Evolutionary conservation across 2,113 vertebrate genomes (phyloP).

Genomic region (Acrocephalus arundinaceus): DNA sequence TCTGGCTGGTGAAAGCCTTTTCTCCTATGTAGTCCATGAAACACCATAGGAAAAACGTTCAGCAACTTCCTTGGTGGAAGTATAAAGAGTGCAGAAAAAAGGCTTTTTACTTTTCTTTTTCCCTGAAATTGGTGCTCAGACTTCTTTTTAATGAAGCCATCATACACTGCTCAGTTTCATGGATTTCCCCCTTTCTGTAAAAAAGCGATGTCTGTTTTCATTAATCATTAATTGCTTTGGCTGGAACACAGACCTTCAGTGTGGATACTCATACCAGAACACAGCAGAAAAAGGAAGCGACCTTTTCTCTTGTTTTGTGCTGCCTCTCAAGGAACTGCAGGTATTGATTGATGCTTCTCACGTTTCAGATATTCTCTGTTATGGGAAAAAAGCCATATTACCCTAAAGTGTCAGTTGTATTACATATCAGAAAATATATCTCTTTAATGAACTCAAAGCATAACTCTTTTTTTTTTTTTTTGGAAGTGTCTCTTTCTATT

Average conservation of each 20-base stretch:
- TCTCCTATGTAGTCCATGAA: neutral
- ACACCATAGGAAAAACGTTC: neutral
- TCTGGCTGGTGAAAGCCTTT: neutral
- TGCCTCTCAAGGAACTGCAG: neutral
- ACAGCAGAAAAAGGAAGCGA: neutral
- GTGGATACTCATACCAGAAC: neutral
- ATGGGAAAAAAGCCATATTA: neutral
- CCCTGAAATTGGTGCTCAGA: accelerated
- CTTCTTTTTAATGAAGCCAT: neutral
- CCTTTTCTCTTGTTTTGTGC: neutral
- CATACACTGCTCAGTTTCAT: neutral
- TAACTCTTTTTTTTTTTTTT: neutral
- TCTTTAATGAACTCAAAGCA: neutral
- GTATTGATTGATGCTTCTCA: neutral
- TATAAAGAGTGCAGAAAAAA: neutral
- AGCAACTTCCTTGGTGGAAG: neutral
- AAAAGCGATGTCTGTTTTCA: neutral
- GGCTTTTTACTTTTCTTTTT: neutral
- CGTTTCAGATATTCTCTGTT: conserved; percentile 10
- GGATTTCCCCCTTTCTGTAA: neutral
- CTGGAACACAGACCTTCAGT: neutral
- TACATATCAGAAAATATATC: neutral
- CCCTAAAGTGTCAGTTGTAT: neutral
- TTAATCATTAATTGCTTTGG: conserved; percentile 30
- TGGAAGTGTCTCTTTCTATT: neutral